Base-by-base conservation (phyloP, 2,888 invertebrate species). In the Neoaliturus tenellus region DNA sequence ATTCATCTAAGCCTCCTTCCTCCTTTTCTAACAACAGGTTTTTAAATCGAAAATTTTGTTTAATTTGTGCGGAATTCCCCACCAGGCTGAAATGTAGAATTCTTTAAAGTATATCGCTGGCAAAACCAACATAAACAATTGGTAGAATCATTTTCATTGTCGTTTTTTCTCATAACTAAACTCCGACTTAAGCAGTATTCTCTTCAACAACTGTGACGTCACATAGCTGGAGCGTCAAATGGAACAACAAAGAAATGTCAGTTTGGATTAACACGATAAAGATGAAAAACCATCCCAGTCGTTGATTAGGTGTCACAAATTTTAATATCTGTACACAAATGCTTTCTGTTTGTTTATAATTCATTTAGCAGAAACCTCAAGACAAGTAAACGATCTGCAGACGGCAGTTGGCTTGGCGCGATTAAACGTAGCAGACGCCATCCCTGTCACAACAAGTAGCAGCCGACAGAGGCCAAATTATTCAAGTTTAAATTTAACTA, bases 381-480 rank as follows among this genome's bases (percentile, higher is more conserved):
- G 12, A 69, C 39, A 33, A 35, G 14, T 35, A 14, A 28, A 44
- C n/a, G 48, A 41, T 58, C 28, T 31, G 78, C 62, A 82, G 80
- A 80, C 83, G 69, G 78, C 83, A 83, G 80, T 81, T 84, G 80
- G 80, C 83, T 86, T 85, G 85, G 84, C 82, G 85, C 86, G 83
- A 84, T 84, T 82, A 78, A 33, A 75, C 44, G 69, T 90, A 91
- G 90, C 90, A 90, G 90, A 90, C 90, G 90, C 90, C 90, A 90
- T 90, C 89, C 88, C 88, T 89, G 89, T 85, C 89, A 90, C 89
- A 69, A 69, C 81, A 81, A 81, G 89, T 88, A 90, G 90, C 90
- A 90, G 90, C 90, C 90, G 90, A 86, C 86, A 88, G 75, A 31
- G 48, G 39, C 8, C 8, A 69, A 62, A 23, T 51, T 25, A 28